phyloP scores from a whole-genome alignment of 1,140 invertebrate genomes.

The Hylaeus volcanicus region DNA sequence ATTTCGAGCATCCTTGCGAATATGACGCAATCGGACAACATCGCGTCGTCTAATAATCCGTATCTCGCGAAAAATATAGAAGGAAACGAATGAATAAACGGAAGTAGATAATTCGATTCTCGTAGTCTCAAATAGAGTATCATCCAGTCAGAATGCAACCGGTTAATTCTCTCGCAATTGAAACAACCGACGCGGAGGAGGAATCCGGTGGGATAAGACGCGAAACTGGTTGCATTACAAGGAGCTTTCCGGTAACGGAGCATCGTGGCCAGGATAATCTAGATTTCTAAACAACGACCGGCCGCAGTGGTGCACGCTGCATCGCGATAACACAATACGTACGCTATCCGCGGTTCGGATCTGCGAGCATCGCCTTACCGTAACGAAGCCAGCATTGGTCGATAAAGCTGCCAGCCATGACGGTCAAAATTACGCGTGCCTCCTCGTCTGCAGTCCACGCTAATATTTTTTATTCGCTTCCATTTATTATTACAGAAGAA shows the following conservation, averaged over 20 bases:
- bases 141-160: background rate
- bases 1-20: no score
- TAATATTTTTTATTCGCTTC: no score
- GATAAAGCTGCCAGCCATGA: background rate
- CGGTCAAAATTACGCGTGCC: no score
- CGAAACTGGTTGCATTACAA: slow-evolving; percentile 8
- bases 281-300: slow-evolving; percentile 13
- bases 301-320: background rate
- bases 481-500: no score
- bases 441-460: no score
- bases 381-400: background rate
- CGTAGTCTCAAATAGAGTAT: background rate
- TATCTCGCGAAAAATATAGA: no score
- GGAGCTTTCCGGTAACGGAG: background rate
- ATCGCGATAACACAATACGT: slow-evolving; percentile 7
- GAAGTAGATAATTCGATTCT: no score
- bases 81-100: no score
- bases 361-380: background rate
- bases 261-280: slow-evolving; percentile 3
- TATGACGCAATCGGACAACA: no score
- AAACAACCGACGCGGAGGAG: background rate
- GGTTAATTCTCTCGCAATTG: slow-evolving; percentile 2
- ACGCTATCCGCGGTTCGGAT: background rate
- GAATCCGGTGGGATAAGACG: background rate
- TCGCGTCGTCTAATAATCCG: no score